Percentiles rank a stretch among this genome's conserved stretches.
phyloP scores from a whole-genome alignment of 2,888 invertebrate genomes.

The Julus scanicus region DNA sequence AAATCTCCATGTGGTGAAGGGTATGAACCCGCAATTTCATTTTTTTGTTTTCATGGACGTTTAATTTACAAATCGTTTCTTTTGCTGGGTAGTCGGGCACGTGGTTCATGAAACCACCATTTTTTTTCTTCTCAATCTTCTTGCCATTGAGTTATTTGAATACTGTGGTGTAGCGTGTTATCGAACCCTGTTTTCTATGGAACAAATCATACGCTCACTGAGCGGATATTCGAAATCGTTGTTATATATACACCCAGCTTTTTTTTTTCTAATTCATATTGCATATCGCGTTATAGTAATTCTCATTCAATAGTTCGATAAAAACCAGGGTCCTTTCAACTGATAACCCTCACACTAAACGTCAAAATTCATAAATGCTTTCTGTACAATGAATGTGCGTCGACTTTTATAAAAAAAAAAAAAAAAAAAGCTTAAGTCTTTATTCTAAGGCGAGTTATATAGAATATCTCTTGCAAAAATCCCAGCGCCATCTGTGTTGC shows the following conservation, averaged over 20 bases:
- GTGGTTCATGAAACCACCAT: not conserved
- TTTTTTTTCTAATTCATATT: slow-evolving; percentile 15
- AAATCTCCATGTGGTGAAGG: not conserved
- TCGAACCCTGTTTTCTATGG: not conserved
- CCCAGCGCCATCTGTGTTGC: no score
- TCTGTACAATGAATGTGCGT: no score
- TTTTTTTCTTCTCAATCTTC: not conserved
- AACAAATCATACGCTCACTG: slow-evolving; percentile 13
- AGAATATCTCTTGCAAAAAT: not conserved
- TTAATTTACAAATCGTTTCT: not conserved
- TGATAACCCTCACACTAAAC: not conserved
- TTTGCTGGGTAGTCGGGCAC: not conserved
- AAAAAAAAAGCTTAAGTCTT: no score
- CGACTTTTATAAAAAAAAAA: no score
- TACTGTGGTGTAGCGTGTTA: not conserved
- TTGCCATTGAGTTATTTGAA: not conserved
- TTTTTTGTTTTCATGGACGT: not conserved
- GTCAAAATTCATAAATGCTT: not conserved
- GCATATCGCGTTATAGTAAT: not conserved
- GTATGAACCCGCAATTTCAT: not conserved
- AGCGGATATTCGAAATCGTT: not conserved
- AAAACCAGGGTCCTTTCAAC: not conserved
- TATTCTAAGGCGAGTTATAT: no score
- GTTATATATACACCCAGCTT: not conserved
- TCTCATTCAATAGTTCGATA: not conserved